Conservation (phyloP, 2,888 invertebrate species). For the Ochropacha duplaris region DNA sequence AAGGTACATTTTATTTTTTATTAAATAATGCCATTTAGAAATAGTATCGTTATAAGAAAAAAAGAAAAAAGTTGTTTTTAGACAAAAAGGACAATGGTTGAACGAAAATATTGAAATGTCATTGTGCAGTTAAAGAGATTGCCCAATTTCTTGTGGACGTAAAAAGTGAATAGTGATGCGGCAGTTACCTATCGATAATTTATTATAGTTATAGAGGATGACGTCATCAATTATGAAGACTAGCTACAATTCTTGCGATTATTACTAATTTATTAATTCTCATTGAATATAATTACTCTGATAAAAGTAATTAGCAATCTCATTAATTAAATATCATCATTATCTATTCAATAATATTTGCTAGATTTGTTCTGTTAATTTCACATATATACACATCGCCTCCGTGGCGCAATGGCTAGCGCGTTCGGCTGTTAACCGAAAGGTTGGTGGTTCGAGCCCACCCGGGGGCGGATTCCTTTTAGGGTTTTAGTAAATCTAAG, state of each 20-base stretch:
- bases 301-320: neutral
- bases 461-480: slow-evolving; percentile 95
- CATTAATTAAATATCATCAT: neutral
- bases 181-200: slow-evolving; percentile 18
- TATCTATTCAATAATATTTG: neutral
- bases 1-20: neutral
- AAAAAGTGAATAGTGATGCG: slow-evolving; percentile 44
- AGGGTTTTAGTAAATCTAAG: no score
- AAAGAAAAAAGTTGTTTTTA: neutral
- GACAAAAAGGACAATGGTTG: slow-evolving; percentile 1
- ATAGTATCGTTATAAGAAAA: neutral
- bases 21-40: neutral
- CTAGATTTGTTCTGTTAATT: neutral
- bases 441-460: slow-evolving; percentile 97
- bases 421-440: slow-evolving; percentile 99
- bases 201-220: neutral
- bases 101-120: slow-evolving; percentile 63
- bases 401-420: slow-evolving; percentile 85
- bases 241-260: no score
- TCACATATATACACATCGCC: neutral
- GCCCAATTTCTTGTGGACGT: slow-evolving; percentile 59
- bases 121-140: slow-evolving; percentile 64
- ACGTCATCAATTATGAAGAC: neutral
- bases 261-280: no score
- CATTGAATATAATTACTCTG: no score